These are phyloP conservation scores for Blastobasis adustella DNA, from an alignment of 2,888 invertebrate genomes.

Conservation along the genomic window DNA sequence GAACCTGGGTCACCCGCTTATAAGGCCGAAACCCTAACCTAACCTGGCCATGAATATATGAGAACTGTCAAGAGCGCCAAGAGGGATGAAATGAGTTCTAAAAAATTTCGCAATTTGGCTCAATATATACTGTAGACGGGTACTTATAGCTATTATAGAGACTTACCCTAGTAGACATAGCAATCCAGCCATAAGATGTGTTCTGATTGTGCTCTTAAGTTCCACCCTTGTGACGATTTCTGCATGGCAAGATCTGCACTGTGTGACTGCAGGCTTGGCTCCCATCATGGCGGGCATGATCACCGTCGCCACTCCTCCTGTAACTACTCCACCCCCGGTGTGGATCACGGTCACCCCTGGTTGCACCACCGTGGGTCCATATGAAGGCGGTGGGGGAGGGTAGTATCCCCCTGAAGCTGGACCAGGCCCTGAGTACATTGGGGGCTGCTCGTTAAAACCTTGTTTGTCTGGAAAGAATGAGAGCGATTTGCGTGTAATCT, in stretches of 20 bases:
- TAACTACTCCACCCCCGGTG: background rate
- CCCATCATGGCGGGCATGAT: background rate
- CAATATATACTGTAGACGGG: too few relatives aligned
- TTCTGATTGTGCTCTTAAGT: constrained; percentile 45
- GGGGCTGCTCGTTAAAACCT: too few relatives aligned
- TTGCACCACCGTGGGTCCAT: background rate
- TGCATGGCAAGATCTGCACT: constrained; percentile 39
- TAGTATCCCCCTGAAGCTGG: background rate
- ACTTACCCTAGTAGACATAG: constrained; percentile 40
- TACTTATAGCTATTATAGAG: background rate
- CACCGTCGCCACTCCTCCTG: background rate
- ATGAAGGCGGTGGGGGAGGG: background rate
- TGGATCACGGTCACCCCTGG: background rate
- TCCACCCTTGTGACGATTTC: constrained; percentile 45
- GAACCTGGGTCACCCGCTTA: too few relatives aligned
- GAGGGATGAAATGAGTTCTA: too few relatives aligned
- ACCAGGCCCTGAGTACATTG: background rate
- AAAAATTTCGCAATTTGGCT: too few relatives aligned
- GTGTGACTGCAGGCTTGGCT: background rate
- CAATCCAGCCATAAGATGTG: constrained; percentile 57
- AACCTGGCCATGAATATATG: too few relatives aligned
- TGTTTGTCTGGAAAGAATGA: too few relatives aligned
- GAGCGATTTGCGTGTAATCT: too few relatives aligned
- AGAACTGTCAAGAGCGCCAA: too few relatives aligned
- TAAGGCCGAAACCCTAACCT: too few relatives aligned